These are phyloP conservation scores for Lepidotrigona ventralis DNA, from an alignment of 1,140 invertebrate genomes.

Conservation along the genomic window DNA sequence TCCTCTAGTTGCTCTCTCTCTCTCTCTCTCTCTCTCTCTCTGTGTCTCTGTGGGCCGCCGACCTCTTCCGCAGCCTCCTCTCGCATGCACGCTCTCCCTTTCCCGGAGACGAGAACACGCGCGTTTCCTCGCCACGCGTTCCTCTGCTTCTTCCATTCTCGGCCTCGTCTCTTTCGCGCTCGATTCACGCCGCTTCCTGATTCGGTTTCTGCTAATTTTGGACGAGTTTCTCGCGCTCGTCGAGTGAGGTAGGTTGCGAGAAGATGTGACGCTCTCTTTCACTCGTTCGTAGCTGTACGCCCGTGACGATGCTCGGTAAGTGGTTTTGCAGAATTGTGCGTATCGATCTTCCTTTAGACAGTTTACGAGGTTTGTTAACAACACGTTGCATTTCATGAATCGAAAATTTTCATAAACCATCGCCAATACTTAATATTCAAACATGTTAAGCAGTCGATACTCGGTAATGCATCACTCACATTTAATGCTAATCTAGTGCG, in stretches of 20 bases:
- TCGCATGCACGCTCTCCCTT: background rate
- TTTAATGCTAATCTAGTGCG: background rate
- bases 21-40: background rate
- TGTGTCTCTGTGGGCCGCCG: conserved; percentile 6
- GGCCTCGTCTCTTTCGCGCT: background rate
- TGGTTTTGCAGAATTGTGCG: background rate
- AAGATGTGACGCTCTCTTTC: background rate
- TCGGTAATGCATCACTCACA: background rate
- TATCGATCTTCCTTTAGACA: background rate
- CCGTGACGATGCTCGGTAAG: background rate
- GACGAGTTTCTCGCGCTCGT: background rate
- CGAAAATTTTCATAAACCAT: background rate
- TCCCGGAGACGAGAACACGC: no score
- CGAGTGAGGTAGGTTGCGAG: conserved; percentile 15
- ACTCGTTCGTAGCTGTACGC: background rate
- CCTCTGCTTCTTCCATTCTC: background rate
- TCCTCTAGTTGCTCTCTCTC: background rate
- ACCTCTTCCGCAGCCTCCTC: conserved; percentile 44
- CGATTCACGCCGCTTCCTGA: conserved; percentile 2
- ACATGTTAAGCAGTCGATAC: background rate
- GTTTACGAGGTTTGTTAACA: background rate
- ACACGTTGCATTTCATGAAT: background rate
- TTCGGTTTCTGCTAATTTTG: conserved; percentile 21
- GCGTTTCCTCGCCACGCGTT: background rate
- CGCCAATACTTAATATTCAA: background rate